Base-by-base conservation (phyloP, 1,140 invertebrate species). In the Lithobius niger region DNA sequence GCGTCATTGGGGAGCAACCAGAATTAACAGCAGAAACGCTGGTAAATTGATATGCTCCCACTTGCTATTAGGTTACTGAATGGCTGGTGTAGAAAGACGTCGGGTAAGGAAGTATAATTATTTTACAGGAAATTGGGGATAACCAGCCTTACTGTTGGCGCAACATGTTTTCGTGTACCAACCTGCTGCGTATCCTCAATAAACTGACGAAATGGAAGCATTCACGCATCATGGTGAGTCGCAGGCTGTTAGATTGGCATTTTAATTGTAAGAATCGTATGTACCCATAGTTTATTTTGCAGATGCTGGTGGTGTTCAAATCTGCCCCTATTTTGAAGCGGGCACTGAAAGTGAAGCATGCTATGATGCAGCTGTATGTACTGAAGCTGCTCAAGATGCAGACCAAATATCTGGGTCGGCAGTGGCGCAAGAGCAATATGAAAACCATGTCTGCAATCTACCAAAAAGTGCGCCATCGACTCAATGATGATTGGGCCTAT, bases 181-280 rank as follows among this genome's bases (percentile, higher is more conserved):
- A 99, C 79, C 71, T 99, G 27, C 72, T 99, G 31, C 77, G 96
- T 64, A 91, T 99, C 64, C 78, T 99, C 22, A 99, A 99, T 70
- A 99, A 99, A 76, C 74, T 99, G 40, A 98, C 93, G 27, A 99
- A 99, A 71, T 97, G 94, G 91, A 99, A 98, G 71, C 94, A 98
- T 71, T 96, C 94, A 24, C 80, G 97, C 60, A 97, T 98, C 26
- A 99, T 99, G 94, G 82, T 84, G 70, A 67, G 60, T 52, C 1
- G 1, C 25, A 24, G 19, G n/a, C n/a, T 13, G 21, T 18, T 13
- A 26, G 6, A 47, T 47, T 36, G 31, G n/a, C 31, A 36, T 36
- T 10, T 6, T 36, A 36, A 36, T 10, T 10, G 31, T 36, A 36
- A 36, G 31, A 36, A 36, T n/a, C 6, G 31, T 36, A 36, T n/a